Conservation (phyloP, 2,888 invertebrate species). For the Cataglyphis cursor region DNA sequence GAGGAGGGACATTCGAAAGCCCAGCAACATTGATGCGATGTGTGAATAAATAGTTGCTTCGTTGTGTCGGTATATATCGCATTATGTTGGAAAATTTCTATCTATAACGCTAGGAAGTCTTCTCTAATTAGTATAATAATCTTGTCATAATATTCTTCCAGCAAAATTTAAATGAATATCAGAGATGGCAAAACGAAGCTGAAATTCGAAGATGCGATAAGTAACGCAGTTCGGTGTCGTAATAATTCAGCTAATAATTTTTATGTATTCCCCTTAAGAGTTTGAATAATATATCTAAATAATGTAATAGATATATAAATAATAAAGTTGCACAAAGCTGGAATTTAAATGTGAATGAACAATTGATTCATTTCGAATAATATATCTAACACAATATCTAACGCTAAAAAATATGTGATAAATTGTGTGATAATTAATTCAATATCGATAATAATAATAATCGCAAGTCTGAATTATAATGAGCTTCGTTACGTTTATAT, state of each 20-base stretch:
- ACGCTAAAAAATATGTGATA: not conserved
- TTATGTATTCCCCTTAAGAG: not conserved
- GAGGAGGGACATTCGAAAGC: not conserved
- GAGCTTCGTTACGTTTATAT: not conserved
- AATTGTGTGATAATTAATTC: slow-evolving; percentile 4
- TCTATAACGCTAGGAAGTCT: not conserved
- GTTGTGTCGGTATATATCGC: no score
- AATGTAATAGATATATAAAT: not conserved
- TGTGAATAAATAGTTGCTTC: not conserved
- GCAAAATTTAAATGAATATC: not conserved
- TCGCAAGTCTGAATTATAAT: not conserved
- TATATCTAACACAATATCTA: not conserved
- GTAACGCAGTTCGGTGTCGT: not conserved
- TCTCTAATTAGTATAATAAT: not conserved
- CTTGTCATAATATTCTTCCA: not conserved
- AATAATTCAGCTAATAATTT: not conserved
- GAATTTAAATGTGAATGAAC: not conserved
- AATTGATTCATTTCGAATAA: no score
- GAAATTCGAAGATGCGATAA: not conserved
- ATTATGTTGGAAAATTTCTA: not conserved
- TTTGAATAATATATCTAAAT: not conserved
- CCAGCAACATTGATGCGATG: slow-evolving; percentile 2
- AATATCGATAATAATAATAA: not conserved
- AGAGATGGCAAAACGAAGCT: not conserved
- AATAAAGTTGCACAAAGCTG: not conserved